A percentile compares a stretch with the other conserved stretches of the same genome.
These are phyloP conservation scores for Sebastes oblongus DNA, from an alignment of 2,797 vertebrate genomes.

Conservation along the genomic window DNA sequence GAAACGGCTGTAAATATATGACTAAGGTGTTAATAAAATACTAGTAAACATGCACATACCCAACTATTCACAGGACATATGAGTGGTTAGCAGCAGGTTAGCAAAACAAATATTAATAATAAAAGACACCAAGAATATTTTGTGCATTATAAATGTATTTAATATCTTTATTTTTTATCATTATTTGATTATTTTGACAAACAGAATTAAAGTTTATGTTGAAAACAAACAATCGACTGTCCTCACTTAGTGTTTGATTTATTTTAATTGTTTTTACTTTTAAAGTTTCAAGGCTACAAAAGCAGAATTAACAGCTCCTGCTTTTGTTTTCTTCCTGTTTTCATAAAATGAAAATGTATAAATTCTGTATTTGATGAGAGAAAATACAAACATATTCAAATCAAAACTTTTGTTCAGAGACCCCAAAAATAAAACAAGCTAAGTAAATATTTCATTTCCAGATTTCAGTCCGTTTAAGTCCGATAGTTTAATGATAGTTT, in stretches of 20 bases:
- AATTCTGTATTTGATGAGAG: neutral
- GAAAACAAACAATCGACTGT: too few species aligned
- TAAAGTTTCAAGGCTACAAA: neutral
- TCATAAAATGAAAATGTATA: neutral
- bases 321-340: neutral
- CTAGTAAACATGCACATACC: neutral
- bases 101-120: neutral
- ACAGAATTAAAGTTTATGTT: neutral
- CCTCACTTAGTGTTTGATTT: too few species aligned
- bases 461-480: neutral
- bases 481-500: neutral
- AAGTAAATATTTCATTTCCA: neutral
- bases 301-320: neutral
- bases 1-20: neutral
- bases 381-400: neutral
- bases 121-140: neutral
- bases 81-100: neutral
- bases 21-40: neutral
- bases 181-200: neutral
- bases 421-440: neutral
- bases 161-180: neutral
- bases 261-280: neutral
- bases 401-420: neutral
- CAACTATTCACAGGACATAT: neutral
- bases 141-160: neutral